Evolutionary conservation across 2,888 invertebrate genomes (phyloP).

Genomic region (Rhorus exstirpatorius): DNA sequence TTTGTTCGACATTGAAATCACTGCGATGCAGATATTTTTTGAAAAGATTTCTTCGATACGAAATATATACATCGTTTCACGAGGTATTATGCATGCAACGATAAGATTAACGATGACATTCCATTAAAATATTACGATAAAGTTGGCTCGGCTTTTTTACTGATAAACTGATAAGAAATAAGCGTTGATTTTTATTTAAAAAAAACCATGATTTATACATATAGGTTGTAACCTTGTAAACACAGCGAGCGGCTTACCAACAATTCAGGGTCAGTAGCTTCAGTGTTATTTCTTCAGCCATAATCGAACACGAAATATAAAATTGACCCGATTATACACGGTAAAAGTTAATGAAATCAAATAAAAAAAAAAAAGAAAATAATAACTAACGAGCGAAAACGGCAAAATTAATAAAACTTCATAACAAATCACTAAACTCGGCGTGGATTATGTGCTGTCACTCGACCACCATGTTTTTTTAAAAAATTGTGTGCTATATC

Average conservation of each 20-base stretch:
- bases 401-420: not conserved
- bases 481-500: slow-evolving; percentile 2
- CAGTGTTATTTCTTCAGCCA: slow-evolving; percentile 72
- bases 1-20: not conserved
- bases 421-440: slow-evolving; percentile 27
- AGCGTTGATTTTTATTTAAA: slow-evolving; percentile 34
- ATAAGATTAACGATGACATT: too few species aligned
- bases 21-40: too few species aligned
- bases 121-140: not conserved
- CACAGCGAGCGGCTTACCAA: slow-evolving; percentile 77
- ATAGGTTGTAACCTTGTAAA: slow-evolving; percentile 20
- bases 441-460: slow-evolving; percentile 8
- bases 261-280: slow-evolving; percentile 81
- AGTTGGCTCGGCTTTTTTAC: not conserved
- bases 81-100: too few species aligned
- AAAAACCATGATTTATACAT: slow-evolving; percentile 2
- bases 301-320: slow-evolving; percentile 30
- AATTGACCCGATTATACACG: not conserved
- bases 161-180: slow-evolving; percentile 10
- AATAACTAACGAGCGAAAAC: not conserved
- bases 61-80: too few species aligned
- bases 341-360: not conserved
- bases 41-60: too few species aligned
- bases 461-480: slow-evolving; percentile 5
- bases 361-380: not conserved